Conservation (phyloP, 2,113 vertebrate species). For the Catharus bicknelli region DNA sequence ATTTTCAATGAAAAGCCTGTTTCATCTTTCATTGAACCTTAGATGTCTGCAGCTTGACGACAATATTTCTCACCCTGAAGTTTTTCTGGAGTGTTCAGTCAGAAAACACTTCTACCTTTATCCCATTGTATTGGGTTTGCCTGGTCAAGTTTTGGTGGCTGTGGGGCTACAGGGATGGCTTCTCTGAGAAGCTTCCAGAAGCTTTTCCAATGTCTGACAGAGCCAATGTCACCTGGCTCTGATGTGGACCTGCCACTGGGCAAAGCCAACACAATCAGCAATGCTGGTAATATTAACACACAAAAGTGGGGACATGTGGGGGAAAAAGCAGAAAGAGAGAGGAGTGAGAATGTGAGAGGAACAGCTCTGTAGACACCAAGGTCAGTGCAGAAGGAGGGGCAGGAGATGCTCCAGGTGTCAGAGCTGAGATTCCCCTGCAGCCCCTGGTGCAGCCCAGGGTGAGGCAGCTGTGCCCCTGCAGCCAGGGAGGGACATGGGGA, state of each 20-base stretch:
- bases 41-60: background rate
- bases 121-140: background rate
- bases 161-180: background rate
- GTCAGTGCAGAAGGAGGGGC: background rate
- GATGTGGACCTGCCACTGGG: accelerated
- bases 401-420: accelerated
- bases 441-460: accelerated
- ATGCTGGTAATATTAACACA: background rate
- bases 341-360: background rate
- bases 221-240: background rate
- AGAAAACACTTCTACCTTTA: too few species aligned
- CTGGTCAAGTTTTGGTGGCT: background rate
- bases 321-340: background rate
- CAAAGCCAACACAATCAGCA: accelerated
- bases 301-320: background rate
- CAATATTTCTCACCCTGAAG: background rate
- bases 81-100: background rate
- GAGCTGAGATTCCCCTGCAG: background rate
- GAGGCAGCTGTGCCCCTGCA: background rate
- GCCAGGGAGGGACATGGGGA: too few species aligned
- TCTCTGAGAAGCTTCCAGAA: background rate
- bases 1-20: background rate
- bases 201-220: background rate
- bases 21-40: background rate
- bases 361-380: background rate